phyloP scores from a whole-genome alignment of 64 coral and sea anemone genomes.

The Cladopsammia gracilis region DNA sequence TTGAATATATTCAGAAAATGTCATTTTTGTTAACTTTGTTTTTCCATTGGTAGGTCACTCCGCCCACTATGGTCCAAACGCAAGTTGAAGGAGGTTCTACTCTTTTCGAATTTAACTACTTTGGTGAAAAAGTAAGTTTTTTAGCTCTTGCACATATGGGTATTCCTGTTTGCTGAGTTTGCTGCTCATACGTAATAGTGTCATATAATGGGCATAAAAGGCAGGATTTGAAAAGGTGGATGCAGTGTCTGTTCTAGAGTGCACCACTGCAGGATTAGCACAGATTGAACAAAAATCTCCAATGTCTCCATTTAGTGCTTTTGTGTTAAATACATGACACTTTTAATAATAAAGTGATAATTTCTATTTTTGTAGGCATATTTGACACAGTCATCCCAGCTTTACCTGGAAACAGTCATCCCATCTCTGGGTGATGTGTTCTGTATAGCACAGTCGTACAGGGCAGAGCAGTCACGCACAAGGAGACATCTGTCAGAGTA shows the following conservation, averaged over 20 bases:
- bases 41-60: slow-evolving; percentile 53
- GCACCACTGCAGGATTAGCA: no score
- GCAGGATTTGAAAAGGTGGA: no score
- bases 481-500: slow-evolving; percentile 99
- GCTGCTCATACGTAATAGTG: no score
- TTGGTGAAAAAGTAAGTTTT: slow-evolving; percentile 93
- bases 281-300: no score
- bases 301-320: no score
- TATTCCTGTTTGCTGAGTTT: no score
- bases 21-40: background rate
- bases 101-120: slow-evolving; percentile 93
- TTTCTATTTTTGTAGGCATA: slow-evolving; percentile 66
- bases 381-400: slow-evolving; percentile 97
- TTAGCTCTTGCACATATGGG: background rate
- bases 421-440: slow-evolving; percentile 97
- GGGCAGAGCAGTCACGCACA: slow-evolving; percentile 97
- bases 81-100: slow-evolving; percentile 99
- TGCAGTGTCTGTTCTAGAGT: no score
- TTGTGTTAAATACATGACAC: no score
- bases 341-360: background rate
- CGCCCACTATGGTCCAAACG: slow-evolving; percentile 96
- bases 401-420: slow-evolving; percentile 98
- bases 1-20: background rate
- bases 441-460: slow-evolving; percentile 97
- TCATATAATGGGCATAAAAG: no score